These are phyloP conservation scores for Eleginops maclovinus DNA, from an alignment of 2,113 vertebrate genomes.

Conservation along the genomic window DNA sequence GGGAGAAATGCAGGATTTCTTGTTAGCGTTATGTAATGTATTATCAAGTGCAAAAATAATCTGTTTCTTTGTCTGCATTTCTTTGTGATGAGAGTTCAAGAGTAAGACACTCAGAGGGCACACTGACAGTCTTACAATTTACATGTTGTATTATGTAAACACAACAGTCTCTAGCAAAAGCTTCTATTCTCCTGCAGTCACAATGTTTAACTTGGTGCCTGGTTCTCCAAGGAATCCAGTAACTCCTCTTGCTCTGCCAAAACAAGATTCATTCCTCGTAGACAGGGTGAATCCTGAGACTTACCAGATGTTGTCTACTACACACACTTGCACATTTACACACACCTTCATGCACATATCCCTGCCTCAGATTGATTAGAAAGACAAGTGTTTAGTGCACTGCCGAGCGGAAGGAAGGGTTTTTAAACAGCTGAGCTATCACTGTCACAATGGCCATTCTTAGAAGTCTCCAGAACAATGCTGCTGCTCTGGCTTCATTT, in stretches of 20 bases:
- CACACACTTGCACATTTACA: conserved; percentile 39
- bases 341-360: conserved; percentile 29
- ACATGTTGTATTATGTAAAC: conserved; percentile 47
- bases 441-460: conserved; percentile 29
- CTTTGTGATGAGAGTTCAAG: background rate
- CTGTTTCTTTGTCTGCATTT: background rate
- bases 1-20: no score
- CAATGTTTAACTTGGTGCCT: conserved; percentile 52
- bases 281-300: conserved; percentile 64
- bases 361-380: conserved; percentile 50
- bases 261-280: conserved; percentile 50
- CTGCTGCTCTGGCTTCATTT: conserved; percentile 24
- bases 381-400: conserved; percentile 49
- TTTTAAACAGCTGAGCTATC: conserved; percentile 39
- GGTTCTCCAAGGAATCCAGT: conserved; percentile 23
- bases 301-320: conserved; percentile 46
- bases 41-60: background rate
- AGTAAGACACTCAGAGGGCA: background rate
- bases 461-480: conserved; percentile 38
- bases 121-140: conserved; percentile 17
- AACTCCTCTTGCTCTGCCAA: conserved; percentile 62
- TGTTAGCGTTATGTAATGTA: no score
- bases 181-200: background rate
- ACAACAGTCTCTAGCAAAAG: conserved; percentile 11
- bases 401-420: conserved; percentile 58